Evolutionary conservation across 2,888 invertebrate species (phyloP).

Genomic region (Ophion costatus): DNA sequence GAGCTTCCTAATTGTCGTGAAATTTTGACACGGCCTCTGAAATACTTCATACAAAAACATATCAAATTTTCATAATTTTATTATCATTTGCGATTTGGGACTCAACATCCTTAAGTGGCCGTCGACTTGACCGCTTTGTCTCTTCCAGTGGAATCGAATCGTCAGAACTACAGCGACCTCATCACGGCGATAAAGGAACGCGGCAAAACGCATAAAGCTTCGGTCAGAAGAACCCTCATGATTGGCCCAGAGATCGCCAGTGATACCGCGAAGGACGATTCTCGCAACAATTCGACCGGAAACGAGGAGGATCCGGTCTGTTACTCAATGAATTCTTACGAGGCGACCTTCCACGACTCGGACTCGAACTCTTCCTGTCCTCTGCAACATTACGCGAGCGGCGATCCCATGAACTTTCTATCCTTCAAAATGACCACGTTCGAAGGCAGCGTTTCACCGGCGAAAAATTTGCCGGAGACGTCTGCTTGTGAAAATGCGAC

Average conservation of each 20-base stretch:
- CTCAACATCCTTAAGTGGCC: too few relatives aligned
- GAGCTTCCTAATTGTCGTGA: too few relatives aligned
- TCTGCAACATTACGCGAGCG: slow-evolving; percentile 74
- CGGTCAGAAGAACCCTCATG: slow-evolving; percentile 61
- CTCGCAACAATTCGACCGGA: slow-evolving; percentile 25
- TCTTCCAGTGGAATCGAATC: slow-evolving; percentile 79
- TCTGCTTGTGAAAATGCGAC: background rate
- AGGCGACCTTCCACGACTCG: slow-evolving; percentile 70
- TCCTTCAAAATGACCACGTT: slow-evolving; percentile 57
- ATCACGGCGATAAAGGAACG: slow-evolving; percentile 78
- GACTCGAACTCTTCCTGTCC: slow-evolving; percentile 74
- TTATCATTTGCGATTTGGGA: too few relatives aligned
- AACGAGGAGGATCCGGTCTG: slow-evolving; percentile 43
- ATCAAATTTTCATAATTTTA: too few relatives aligned
- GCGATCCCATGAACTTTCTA: slow-evolving; percentile 69
- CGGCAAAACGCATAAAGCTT: slow-evolving; percentile 59
- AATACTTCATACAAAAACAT: too few relatives aligned
- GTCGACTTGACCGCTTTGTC: background rate
- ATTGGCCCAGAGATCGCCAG: slow-evolving; percentile 47
- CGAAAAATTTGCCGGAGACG: slow-evolving; percentile 41
- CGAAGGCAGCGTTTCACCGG: slow-evolving; percentile 33
- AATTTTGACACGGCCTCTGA: too few relatives aligned
- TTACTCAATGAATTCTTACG: slow-evolving; percentile 53
- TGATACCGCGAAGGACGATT: slow-evolving; percentile 36
- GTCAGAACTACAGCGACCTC: slow-evolving; percentile 79